phyloP scores from a whole-genome alignment of 2,113 vertebrate genomes.

The Vulpes lagopus region DNA sequence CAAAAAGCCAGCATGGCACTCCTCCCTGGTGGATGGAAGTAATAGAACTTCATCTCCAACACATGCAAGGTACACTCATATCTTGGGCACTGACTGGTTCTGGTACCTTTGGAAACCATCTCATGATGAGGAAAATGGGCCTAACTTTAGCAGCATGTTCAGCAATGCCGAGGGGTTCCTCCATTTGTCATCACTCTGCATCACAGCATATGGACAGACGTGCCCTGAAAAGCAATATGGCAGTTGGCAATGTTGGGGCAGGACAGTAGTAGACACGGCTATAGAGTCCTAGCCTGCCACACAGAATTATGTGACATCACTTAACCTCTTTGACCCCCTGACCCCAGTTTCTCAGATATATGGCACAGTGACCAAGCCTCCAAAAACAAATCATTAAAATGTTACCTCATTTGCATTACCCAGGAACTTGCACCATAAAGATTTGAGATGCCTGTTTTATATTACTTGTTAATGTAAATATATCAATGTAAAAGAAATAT shows the following conservation, averaged over 20 bases:
- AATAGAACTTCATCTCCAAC: not conserved
- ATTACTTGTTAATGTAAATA: not conserved
- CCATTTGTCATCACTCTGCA: not conserved
- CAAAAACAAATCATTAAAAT: not conserved
- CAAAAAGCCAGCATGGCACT: not conserved
- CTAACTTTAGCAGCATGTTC: not conserved
- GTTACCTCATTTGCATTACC: not conserved
- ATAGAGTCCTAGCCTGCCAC: no score
- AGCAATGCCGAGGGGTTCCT: not conserved
- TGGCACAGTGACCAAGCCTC: not conserved
- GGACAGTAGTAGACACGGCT: not conserved
- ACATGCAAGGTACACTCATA: not conserved
- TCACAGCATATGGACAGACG: not conserved
- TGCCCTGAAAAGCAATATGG: not conserved
- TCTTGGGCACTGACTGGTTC: not conserved
- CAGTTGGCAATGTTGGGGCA: not conserved
- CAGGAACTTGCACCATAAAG: not conserved
- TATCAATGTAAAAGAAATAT: not conserved
- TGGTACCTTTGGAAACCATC: not conserved
- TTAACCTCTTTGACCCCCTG: not conserved
- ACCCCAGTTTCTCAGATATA: not conserved
- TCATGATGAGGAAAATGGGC: not conserved
- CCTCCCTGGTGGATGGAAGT: not conserved
- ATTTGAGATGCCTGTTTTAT: not conserved
- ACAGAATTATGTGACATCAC: not conserved